A percentile compares a stretch with the other conserved stretches of the same genome.
These are phyloP conservation scores for Holacanthus passer DNA, from an alignment of 2,113 vertebrate species.

Conservation along the genomic window DNA sequence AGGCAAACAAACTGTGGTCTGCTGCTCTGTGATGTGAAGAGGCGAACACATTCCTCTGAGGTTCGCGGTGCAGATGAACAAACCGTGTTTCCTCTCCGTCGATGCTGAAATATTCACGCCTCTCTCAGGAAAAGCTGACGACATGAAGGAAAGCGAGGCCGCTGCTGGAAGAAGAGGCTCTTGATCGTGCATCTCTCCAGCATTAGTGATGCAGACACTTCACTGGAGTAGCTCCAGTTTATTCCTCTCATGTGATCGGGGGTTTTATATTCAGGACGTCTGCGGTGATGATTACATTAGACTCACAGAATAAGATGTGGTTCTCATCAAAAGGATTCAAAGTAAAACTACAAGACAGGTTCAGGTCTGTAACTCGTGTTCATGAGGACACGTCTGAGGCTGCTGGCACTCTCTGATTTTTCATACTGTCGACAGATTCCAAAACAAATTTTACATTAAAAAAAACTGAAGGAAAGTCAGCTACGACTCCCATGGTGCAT, in stretches of 20 bases:
- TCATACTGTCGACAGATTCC: too few relatives aligned
- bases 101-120: constrained; percentile 40
- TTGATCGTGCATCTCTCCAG: background rate
- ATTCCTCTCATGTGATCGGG: constrained; percentile 1
- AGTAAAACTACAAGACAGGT: background rate
- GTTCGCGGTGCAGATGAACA: background rate
- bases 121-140: constrained; percentile 23
- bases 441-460: too few relatives aligned
- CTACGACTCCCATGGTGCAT: background rate
- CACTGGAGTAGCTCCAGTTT: constrained; percentile 1
- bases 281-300: constrained; percentile 22
- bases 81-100: background rate
- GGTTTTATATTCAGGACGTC: background rate
- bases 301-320: background rate
- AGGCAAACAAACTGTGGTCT: background rate
- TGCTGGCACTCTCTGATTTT: too few relatives aligned
- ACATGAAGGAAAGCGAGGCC: constrained; percentile 9
- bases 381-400: too few relatives aligned
- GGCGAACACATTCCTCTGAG: background rate
- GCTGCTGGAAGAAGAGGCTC: background rate
- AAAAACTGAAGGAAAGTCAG: too few relatives aligned
- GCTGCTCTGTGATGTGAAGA: background rate
- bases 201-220: constrained; percentile 19
- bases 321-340: background rate
- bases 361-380: background rate